These are phyloP conservation scores for Sthenelais limicola DNA, from an alignment of 2,888 invertebrate species.

Conservation along the genomic window DNA sequence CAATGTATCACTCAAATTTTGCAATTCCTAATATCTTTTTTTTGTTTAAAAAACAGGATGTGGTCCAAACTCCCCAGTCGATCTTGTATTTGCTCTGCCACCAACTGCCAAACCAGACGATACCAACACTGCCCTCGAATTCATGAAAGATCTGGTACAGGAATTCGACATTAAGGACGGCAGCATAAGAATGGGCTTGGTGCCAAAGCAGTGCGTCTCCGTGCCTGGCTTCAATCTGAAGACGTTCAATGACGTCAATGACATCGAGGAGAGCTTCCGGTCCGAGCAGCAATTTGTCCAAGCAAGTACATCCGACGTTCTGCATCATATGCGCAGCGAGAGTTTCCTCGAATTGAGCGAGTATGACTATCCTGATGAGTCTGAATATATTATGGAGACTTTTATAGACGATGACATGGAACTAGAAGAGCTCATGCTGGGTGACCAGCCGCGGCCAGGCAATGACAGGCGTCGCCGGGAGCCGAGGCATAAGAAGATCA, in stretches of 20 bases:
- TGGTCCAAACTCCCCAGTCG: conserved; percentile 43
- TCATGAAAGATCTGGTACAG: conserved; percentile 42
- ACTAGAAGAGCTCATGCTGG: neutral
- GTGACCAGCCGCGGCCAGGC: neutral
- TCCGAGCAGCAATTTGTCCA: neutral
- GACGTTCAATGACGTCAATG: conserved; percentile 44
- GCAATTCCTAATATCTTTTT: too few relatives aligned
- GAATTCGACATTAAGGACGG: conserved; percentile 36
- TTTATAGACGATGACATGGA: neutral
- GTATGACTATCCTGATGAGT: too few relatives aligned
- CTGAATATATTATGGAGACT: neutral
- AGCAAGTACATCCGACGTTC: conserved; percentile 15
- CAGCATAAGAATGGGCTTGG: conserved; percentile 44
- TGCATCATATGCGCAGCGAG: conserved; percentile 26
- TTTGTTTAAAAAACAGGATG: too few relatives aligned
- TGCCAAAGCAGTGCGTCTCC: conserved; percentile 51
- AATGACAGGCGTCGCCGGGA: conserved; percentile 8
- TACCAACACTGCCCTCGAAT: conserved; percentile 30
- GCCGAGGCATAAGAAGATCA: conserved; percentile 53
- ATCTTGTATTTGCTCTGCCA: conserved; percentile 47
- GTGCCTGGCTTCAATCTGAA: conserved; percentile 54
- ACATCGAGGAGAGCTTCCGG: conserved; percentile 16
- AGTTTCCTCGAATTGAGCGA: conserved; percentile 25
- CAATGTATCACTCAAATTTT: too few relatives aligned
- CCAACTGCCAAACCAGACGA: conserved; percentile 22